These are phyloP conservation scores for Prosapia bicincta DNA, from an alignment of 2,888 invertebrate species.

Conservation along the genomic window DNA sequence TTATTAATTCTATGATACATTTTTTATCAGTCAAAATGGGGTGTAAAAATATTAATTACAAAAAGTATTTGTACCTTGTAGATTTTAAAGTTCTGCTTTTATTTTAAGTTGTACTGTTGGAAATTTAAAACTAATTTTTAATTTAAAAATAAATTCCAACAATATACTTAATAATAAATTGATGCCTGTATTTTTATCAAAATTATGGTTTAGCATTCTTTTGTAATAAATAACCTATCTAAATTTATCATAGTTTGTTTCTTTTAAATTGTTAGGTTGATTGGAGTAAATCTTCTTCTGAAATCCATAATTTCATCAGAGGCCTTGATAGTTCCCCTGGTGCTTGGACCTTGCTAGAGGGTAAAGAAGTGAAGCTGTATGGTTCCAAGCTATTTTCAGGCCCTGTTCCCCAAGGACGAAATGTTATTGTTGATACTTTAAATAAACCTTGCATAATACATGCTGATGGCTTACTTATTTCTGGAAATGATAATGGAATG, in stretches of 20 bases:
- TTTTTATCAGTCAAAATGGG: too few species aligned
- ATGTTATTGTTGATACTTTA: conserved; percentile 60
- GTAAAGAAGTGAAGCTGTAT: conserved; percentile 69
- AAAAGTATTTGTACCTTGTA: too few species aligned
- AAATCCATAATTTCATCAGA: conserved; percentile 91
- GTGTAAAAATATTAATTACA: too few species aligned
- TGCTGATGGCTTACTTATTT: conserved; percentile 72
- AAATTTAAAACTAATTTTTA: too few species aligned
- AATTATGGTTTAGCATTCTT: background rate
- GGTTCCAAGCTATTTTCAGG: conserved; percentile 71
- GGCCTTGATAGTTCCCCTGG: conserved; percentile 92
- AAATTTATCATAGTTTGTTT: too few species aligned
- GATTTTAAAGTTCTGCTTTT: too few species aligned
- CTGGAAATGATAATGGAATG: conserved; percentile 68
- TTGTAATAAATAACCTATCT: background rate
- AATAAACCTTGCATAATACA: conserved; percentile 65
- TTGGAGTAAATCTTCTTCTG: conserved; percentile 63
- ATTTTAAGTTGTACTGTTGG: too few species aligned
- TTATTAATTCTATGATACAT: too few species aligned
- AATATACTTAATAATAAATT: background rate
- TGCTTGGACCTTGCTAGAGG: conserved; percentile 64
- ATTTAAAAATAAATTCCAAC: too few species aligned
- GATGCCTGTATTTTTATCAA: background rate
- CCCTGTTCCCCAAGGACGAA: conserved; percentile 54
- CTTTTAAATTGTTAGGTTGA: conserved; percentile 58